These are phyloP conservation scores for Scolopax mira DNA, from an alignment of 2,113 vertebrate species.

Conservation along the genomic window DNA sequence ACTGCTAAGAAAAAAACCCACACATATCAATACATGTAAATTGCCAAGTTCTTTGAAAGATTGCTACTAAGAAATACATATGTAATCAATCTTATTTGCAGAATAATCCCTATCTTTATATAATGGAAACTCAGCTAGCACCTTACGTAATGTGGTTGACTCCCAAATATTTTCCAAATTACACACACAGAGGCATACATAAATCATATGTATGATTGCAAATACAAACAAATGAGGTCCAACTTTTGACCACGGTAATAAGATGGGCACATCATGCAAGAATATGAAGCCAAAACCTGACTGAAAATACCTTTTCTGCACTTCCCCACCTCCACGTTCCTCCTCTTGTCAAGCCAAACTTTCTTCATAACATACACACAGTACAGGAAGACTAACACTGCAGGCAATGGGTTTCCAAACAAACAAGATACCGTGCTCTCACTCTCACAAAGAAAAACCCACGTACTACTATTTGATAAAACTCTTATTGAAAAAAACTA, in stretches of 20 bases:
- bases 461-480: background rate
- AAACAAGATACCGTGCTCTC: background rate
- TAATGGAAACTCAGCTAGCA: background rate
- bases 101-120: background rate
- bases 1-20: conserved; percentile 53
- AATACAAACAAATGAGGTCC: background rate
- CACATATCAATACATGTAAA: background rate
- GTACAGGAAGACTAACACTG: background rate
- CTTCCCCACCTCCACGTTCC: background rate
- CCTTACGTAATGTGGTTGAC: background rate
- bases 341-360: background rate
- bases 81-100: background rate
- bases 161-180: background rate
- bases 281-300: background rate
- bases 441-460: background rate
- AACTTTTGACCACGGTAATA: background rate
- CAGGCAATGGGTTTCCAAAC: background rate
- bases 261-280: background rate
- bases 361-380: background rate
- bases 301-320: background rate
- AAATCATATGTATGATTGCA: background rate
- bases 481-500: background rate
- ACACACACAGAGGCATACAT: background rate
- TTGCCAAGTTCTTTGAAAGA: background rate
- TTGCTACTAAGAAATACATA: background rate